A percentile compares a stretch with the other conserved stretches of the same genome.
These are phyloP conservation scores for Pedicia rivosa DNA, from an alignment of 2,888 invertebrate genomes.

Conservation along the genomic window DNA sequence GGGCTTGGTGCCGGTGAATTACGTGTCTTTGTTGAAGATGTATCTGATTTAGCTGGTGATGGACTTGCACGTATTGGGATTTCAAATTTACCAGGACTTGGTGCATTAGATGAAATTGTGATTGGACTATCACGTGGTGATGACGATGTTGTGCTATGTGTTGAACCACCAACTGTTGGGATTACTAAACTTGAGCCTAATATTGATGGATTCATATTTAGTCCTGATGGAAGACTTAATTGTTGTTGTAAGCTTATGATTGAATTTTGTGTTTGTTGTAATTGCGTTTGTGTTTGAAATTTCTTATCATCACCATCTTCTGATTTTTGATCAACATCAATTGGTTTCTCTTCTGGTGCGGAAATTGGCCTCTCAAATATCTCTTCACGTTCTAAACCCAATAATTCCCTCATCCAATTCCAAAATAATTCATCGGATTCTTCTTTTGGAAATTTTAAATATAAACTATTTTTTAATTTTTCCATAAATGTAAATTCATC, in stretches of 20 bases:
- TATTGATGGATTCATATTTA: slow-evolving; percentile 31
- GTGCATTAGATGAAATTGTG: slow-evolving; percentile 28
- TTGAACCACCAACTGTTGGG: slow-evolving; percentile 11
- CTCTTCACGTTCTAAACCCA: slow-evolving; percentile 57
- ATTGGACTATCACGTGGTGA: slow-evolving; percentile 30
- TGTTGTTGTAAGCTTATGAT: slow-evolving; percentile 28
- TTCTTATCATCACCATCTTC: slow-evolving; percentile 19
- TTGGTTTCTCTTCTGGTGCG: slow-evolving; percentile 18
- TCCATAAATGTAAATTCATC: slow-evolving; percentile 61
- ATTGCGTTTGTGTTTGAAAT: slow-evolving; percentile 20
- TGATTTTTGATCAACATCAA: slow-evolving; percentile 15
- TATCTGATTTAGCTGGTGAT: slow-evolving; percentile 39
- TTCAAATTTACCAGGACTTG: slow-evolving; percentile 35
- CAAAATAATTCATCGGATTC: slow-evolving; percentile 60
- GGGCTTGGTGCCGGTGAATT: slow-evolving; percentile 35
- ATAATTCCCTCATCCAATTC: slow-evolving; percentile 60
- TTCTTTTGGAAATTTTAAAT: slow-evolving; percentile 68
- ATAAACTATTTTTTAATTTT: slow-evolving; percentile 65
- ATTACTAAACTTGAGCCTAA: slow-evolving; percentile 21
- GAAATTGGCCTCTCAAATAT: slow-evolving; percentile 40
- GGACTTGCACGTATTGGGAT: slow-evolving; percentile 41
- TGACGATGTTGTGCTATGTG: slow-evolving; percentile 16
- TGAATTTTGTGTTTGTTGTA: neutral
- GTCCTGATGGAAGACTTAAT: slow-evolving; percentile 27
- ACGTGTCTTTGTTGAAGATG: slow-evolving; percentile 39